Evolutionary conservation across 1,140 invertebrate genomes (phyloP).

Genomic region (Bradysia coprophila): DNA sequence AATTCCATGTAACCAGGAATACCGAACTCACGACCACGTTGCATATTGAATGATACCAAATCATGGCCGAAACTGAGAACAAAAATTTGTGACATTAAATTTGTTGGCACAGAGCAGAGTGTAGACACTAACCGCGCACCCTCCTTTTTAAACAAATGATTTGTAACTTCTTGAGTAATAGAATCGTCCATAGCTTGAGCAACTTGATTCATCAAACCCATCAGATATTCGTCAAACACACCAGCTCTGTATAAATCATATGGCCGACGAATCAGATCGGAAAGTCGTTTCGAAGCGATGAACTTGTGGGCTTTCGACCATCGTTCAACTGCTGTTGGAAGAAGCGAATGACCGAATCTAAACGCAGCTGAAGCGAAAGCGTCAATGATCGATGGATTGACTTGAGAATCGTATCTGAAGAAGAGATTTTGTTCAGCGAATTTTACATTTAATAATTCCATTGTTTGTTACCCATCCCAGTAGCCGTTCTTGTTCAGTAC

Average conservation of each 20-base stretch:
- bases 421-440: not conserved
- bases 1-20: constrained; percentile 85
- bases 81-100: not conserved
- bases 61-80: constrained; percentile 50
- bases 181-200: constrained; percentile 90
- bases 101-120: not conserved
- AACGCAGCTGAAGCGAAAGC: constrained; percentile 79
- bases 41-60: constrained; percentile 87
- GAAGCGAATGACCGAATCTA: constrained; percentile 73
- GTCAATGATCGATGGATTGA: constrained; percentile 73
- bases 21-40: constrained; percentile 80
- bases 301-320: constrained; percentile 90
- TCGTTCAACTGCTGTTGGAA: constrained; percentile 73
- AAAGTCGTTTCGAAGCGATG: constrained; percentile 77
- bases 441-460: not conserved
- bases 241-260: constrained; percentile 82
- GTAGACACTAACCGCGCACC: constrained; percentile 37
- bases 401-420: constrained; percentile 45
- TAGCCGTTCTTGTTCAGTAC: constrained; percentile 69
- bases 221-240: constrained; percentile 77
- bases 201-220: constrained; percentile 87
- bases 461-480: constrained; percentile 48
- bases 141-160: constrained; percentile 79
- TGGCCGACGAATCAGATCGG: constrained; percentile 70
- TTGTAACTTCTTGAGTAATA: constrained; percentile 82